Base-by-base conservation (phyloP, 1,140 invertebrate species). In the Platorchestia sp. region DNA sequence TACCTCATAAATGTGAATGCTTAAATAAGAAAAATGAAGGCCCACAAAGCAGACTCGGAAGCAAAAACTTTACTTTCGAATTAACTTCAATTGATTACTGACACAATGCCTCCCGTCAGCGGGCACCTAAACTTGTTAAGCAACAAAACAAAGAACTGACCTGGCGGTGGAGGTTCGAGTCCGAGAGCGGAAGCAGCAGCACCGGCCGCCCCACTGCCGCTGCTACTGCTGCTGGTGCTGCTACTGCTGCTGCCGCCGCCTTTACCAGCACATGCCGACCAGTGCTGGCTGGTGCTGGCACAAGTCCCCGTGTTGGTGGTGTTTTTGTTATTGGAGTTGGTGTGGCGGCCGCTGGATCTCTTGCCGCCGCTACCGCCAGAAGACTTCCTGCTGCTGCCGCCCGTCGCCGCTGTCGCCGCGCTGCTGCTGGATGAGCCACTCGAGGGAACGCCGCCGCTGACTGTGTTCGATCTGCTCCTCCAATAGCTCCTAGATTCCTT, bases 211-310 rank as follows among this genome's bases (percentile, higher is more conserved):
- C 91, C 91, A 93, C 91, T 93, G 91, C 91, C 91, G 44, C 91
- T 93, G 91, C 91, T 93, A 47, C 91, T 93, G 91, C 89, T 93
- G 45, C 91, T 93, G 91, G 91, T 93, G 91, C 91, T 93, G 45
- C 91, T 93, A 45, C 91, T 93, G 36, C 91, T 93, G 45, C 91
- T 45, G n/a, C 91, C 91, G 91, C 91, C 91, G 91, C 91, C 91
- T 93, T 93, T 93, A 93, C 91, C 91, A 93, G 91, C 91, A 93
- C 91, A 93, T 93, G 91, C 91, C 44, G 91, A 93, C 91, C 91
- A 93, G 91, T 93, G 91, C 91, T 93, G 91, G 91, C 91, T 93
- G 91, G 91, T 93, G 91, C 91, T 93, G 43, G 91, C 91, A 93
- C 91, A 93, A 47, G 91, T 93, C 91, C 91, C 91, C 91, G 91